Evolutionary conservation across 2,888 invertebrate genomes (phyloP).

Genomic region (Plagodis pulveraria): DNA sequence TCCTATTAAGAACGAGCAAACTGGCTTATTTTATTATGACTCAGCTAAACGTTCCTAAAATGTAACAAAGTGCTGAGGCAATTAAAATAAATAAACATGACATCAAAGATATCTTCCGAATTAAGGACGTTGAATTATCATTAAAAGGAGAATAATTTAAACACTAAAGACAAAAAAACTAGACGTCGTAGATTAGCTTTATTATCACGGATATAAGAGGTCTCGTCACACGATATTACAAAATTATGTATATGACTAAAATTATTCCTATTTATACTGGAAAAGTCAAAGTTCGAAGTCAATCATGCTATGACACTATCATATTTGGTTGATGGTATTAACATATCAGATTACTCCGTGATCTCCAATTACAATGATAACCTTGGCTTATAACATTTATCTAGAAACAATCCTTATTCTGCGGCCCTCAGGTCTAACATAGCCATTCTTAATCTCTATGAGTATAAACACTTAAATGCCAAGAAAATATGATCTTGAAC

Average conservation of each 20-base stretch:
- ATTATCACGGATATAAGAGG: constrained; percentile 19
- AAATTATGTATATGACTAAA: constrained; percentile 34
- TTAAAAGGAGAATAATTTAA: constrained; percentile 16
- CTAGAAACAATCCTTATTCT: constrained; percentile 2
- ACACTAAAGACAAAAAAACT: constrained; percentile 12
- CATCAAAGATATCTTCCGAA: too few relatives aligned
- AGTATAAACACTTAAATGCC: background rate
- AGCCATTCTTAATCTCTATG: background rate
- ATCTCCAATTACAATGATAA: constrained; percentile 8
- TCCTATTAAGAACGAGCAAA: too few relatives aligned
- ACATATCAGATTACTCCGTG: constrained; percentile 17
- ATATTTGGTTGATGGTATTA: constrained; percentile 10
- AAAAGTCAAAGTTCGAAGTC: constrained; percentile 36
- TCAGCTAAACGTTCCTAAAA: too few relatives aligned
- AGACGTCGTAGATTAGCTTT: constrained; percentile 24
- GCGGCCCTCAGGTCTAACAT: background rate
- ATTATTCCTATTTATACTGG: constrained; percentile 18
- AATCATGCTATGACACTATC: constrained; percentile 17
- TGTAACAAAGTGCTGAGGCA: too few relatives aligned
- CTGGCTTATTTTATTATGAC: too few relatives aligned
- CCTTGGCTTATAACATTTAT: constrained; percentile 21
- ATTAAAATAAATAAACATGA: too few relatives aligned
- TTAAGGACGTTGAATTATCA: too few relatives aligned
- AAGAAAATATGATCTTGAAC: constrained; percentile 8
- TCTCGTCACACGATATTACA: constrained; percentile 26